A percentile compares a stretch with the other conserved stretches of the same genome.
Evolutionary conservation across 2,113 vertebrate genomes (phyloP).

Genomic region (Tenebrosternarchus preto): DNA sequence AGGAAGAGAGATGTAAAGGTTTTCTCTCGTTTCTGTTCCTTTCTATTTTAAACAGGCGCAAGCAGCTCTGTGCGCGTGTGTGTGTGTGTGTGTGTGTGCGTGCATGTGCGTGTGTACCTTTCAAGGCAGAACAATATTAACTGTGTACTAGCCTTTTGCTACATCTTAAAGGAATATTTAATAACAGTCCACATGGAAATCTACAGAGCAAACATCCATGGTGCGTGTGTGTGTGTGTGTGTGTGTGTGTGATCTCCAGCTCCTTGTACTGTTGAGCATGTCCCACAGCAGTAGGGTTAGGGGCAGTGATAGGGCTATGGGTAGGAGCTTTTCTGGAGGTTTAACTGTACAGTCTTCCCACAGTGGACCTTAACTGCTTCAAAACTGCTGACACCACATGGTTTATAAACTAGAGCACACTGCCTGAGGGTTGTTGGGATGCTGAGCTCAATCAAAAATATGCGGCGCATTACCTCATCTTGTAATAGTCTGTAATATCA

Average conservation of each 20-base stretch:
- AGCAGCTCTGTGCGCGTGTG: neutral
- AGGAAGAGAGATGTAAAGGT: neutral
- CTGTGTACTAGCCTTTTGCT: slow-evolving; percentile 18
- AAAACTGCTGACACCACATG: neutral
- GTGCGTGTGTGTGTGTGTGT: neutral
- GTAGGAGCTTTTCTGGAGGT: too few species aligned
- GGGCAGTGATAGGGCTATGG: too few species aligned
- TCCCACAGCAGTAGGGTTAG: too few species aligned
- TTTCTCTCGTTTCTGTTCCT: neutral
- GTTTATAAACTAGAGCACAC: neutral
- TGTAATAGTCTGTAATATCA: neutral
- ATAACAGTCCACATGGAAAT: slow-evolving; percentile 25
- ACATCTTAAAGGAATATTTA: slow-evolving; percentile 35
- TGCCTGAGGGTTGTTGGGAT: neutral
- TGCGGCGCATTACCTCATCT: neutral
- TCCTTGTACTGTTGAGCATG: too few species aligned
- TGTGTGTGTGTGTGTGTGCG: neutral
- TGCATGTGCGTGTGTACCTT: slow-evolving; percentile 19
- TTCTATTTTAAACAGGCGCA: slow-evolving; percentile 8
- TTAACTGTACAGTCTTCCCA: neutral
- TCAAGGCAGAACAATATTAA: neutral
- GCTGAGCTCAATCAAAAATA: neutral
- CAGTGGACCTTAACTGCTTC: neutral
- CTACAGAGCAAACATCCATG: neutral
- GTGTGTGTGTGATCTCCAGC: neutral